Percentiles rank a stretch among this genome's conserved stretches.
These are phyloP conservation scores for Scylla paramamosain DNA, from an alignment of 1,140 invertebrate species.

Conservation along the genomic window DNA sequence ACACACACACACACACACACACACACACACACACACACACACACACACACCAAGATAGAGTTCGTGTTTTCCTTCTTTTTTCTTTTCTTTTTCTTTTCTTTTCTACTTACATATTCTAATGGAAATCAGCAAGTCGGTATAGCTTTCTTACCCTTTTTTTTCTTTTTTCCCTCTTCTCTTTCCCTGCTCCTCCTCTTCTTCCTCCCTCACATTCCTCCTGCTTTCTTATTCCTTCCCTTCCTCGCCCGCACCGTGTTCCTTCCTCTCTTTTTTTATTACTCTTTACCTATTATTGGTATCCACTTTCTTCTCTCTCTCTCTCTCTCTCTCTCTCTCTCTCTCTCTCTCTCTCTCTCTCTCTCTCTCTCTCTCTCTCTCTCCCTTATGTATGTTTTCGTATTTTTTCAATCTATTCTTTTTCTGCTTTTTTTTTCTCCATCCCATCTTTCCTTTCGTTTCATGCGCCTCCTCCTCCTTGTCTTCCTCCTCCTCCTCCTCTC, in stretches of 20 bases:
- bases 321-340: too few relatives aligned
- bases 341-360: too few relatives aligned
- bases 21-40: constrained; percentile 15
- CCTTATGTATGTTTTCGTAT: neutral
- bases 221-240: too few relatives aligned
- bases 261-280: neutral
- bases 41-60: neutral
- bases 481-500: neutral
- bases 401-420: neutral
- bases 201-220: neutral
- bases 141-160: neutral
- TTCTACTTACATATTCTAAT: neutral
- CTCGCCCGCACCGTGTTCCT: too few relatives aligned
- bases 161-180: too few relatives aligned
- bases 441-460: neutral
- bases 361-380: too few relatives aligned
- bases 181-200: neutral
- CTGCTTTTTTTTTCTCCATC: neutral
- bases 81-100: constrained; percentile 7
- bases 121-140: neutral
- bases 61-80: neutral
- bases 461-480: neutral
- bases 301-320: too few relatives aligned
- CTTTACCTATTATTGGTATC: neutral
- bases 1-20: constrained; percentile 33